Percentiles rank a stretch among this genome's conserved stretches.
Evolutionary conservation across 2,113 vertebrate genomes (phyloP).

Genomic region (Brachyhypopomus occidentalis): DNA sequence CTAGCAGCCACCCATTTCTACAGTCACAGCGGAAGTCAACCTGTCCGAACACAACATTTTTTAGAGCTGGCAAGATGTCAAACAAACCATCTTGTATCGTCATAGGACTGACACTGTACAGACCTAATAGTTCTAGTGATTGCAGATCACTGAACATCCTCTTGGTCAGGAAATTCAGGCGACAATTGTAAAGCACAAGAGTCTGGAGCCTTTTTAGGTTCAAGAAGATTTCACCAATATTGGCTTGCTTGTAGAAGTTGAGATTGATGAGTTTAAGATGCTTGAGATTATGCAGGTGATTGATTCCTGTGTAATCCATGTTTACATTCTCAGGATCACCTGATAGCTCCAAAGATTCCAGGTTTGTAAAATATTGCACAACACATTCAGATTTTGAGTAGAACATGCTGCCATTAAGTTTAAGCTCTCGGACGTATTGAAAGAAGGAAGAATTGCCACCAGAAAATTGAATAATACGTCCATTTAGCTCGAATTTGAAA

Average conservation of each 20-base stretch:
- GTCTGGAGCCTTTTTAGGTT: constrained; percentile 48
- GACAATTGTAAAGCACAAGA: constrained; percentile 54
- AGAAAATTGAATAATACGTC: neutral
- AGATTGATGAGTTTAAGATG: constrained; percentile 52
- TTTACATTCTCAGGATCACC: neutral
- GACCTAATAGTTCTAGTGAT: constrained; percentile 44
- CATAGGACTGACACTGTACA: constrained; percentile 44
- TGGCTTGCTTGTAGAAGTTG: constrained; percentile 42
- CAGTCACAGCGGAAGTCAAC: constrained; percentile 55
- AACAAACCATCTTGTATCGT: constrained; percentile 44
- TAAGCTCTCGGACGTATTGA: constrained; percentile 39
- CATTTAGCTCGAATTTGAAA: constrained; percentile 43
- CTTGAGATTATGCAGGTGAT: constrained; percentile 39
- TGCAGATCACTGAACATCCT: constrained; percentile 52
- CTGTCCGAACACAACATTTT: constrained; percentile 39
- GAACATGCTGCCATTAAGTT: constrained; percentile 1
- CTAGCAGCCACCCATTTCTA: constrained; percentile 46
- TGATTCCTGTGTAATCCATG: constrained; percentile 33
- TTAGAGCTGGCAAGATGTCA: constrained; percentile 26
- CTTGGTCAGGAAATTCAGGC: constrained; percentile 38
- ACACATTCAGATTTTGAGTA: neutral
- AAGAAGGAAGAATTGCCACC: constrained; percentile 15
- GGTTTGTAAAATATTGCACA: constrained; percentile 41
- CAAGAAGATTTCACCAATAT: constrained; percentile 29
- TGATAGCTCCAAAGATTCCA: constrained; percentile 46